These are phyloP conservation scores for Xenotilapia leptura DNA, from an alignment of 2,113 vertebrate genomes.

Conservation along the genomic window DNA sequence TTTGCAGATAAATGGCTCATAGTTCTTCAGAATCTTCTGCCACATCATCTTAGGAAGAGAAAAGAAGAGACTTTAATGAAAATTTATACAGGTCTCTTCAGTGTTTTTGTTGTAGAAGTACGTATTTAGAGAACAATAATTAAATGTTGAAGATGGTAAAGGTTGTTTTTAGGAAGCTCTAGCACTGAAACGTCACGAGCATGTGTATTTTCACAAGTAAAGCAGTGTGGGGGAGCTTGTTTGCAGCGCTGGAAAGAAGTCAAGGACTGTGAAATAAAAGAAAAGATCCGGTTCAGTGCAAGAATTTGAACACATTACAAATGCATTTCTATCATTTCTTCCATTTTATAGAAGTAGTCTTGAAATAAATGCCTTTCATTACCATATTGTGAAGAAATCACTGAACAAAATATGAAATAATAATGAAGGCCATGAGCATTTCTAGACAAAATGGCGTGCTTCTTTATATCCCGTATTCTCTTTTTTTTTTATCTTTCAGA, in stretches of 20 bases:
- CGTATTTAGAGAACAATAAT: background rate
- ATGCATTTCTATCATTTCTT: background rate
- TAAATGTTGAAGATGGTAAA: background rate
- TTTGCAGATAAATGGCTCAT: background rate
- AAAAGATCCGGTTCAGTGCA: background rate
- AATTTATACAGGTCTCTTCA: background rate
- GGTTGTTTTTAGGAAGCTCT: background rate
- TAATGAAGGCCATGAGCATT: background rate
- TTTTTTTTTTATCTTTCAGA: slow-evolving; percentile 60
- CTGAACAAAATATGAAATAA: background rate
- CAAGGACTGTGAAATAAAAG: background rate
- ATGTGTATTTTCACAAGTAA: background rate
- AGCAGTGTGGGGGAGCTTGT: background rate
- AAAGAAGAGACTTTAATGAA: background rate
- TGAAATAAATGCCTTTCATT: background rate
- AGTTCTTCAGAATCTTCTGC: background rate
- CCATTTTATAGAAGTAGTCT: background rate
- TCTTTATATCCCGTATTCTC: background rate
- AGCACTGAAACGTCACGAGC: background rate
- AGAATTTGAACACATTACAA: background rate
- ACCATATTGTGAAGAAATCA: background rate
- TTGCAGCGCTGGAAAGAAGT: background rate
- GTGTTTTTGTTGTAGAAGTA: background rate
- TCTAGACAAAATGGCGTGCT: background rate
- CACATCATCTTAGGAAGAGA: background rate